These are phyloP conservation scores for Naja naja DNA, from an alignment of 2,113 vertebrate genomes.

Conservation along the genomic window DNA sequence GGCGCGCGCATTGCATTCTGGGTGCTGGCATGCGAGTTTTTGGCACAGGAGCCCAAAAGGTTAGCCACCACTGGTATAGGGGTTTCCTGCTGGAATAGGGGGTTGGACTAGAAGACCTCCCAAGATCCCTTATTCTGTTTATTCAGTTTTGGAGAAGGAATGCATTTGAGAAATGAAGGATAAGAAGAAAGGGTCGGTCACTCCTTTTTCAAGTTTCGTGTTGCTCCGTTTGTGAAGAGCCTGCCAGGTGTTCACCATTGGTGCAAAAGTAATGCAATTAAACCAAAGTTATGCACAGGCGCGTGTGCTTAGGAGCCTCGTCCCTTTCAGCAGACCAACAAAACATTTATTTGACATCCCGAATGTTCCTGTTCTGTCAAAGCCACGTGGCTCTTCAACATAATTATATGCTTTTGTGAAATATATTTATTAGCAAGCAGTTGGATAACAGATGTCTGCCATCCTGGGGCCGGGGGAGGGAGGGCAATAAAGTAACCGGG, in stretches of 20 bases:
- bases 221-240: background rate
- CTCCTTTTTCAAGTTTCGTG: background rate
- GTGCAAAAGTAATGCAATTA: background rate
- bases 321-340: slow-evolving; percentile 33
- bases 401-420: slow-evolving; percentile 63
- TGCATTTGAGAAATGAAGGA: slow-evolving; percentile 29
- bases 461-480: slow-evolving; percentile 32
- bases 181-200: background rate
- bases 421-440: slow-evolving; percentile 61
- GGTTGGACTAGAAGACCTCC: background rate
- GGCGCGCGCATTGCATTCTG: no score
- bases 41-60: no score
- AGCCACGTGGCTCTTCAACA: slow-evolving; percentile 62
- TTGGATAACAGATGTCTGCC: slow-evolving; percentile 63
- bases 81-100: no score
- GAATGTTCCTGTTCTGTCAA: slow-evolving; percentile 49
- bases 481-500: slow-evolving; percentile 21
- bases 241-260: background rate
- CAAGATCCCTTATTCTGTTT: background rate
- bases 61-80: no score
- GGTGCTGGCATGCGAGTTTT: no score
- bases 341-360: slow-evolving; percentile 35
- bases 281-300: background rate
- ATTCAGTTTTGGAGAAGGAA: slow-evolving; percentile 40
- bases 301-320: slow-evolving; percentile 23